A percentile compares a stretch with the other conserved stretches of the same genome.
These are phyloP conservation scores for Anomalospiza imberbis DNA, from an alignment of 2,797 vertebrate genomes.

Conservation along the genomic window DNA sequence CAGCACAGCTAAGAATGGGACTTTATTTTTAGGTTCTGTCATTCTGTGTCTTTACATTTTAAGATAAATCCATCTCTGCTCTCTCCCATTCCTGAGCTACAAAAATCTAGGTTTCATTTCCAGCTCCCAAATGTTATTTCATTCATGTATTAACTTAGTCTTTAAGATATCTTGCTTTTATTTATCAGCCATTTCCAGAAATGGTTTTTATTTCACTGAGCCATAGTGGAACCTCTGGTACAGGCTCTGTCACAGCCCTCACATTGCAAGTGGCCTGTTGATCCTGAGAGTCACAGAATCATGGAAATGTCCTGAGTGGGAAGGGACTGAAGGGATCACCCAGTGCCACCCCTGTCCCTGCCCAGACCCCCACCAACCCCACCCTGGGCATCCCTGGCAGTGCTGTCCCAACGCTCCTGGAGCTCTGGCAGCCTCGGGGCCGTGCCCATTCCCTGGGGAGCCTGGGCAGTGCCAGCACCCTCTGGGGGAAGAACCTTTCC, in stretches of 20 bases:
- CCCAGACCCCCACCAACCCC: fast-evolving
- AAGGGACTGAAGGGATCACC: neutral
- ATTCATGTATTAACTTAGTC: slow-evolving; percentile 15
- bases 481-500: neutral
- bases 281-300: neutral
- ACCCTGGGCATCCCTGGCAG: neutral
- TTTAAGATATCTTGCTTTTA: slow-evolving; percentile 24
- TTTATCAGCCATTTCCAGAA: slow-evolving; percentile 33
- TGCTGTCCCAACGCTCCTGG: fast-evolving
- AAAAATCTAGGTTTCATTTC: slow-evolving; percentile 16
- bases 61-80: slow-evolving; percentile 38
- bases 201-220: slow-evolving; percentile 11
- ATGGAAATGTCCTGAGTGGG: neutral
- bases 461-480: neutral
- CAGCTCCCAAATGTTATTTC: slow-evolving; percentile 12
- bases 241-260: neutral
- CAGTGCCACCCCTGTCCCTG: fast-evolving
- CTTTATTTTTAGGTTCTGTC: slow-evolving; percentile 56
- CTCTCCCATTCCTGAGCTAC: slow-evolving; percentile 5
- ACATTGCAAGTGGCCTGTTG: neutral
- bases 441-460: neutral
- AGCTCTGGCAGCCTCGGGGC: neutral
- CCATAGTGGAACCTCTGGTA: neutral
- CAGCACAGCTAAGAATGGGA: slow-evolving; percentile 20
- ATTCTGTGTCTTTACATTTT: slow-evolving; percentile 9